These are phyloP conservation scores for Sarcoramphus papa DNA, from an alignment of 2,797 vertebrate genomes.

Conservation along the genomic window DNA sequence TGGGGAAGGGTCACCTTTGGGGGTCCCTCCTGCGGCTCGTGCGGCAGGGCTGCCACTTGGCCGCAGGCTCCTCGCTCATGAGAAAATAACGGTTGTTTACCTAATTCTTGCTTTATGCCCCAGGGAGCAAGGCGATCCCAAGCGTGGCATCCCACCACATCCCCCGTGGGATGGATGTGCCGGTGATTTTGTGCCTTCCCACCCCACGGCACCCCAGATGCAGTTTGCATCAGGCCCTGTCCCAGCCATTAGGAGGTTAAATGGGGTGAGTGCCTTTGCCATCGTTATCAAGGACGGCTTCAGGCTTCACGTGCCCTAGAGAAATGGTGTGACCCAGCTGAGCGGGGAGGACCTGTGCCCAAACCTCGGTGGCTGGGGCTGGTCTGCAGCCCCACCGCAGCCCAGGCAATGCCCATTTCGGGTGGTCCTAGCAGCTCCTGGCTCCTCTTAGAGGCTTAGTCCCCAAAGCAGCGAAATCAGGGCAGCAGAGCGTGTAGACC, in stretches of 20 bases:
- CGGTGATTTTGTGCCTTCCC: neutral
- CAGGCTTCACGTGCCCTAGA: neutral
- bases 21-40: accelerated
- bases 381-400: neutral
- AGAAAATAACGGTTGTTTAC: neutral
- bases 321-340: neutral
- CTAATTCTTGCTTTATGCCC: neutral
- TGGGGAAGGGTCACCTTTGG: neutral
- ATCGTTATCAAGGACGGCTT: neutral
- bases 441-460: neutral
- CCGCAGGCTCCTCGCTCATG: neutral
- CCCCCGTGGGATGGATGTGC: neutral
- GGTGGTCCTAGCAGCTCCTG: neutral
- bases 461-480: neutral
- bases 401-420: neutral
- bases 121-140: neutral
- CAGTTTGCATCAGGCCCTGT: neutral
- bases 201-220: neutral
- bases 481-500: neutral
- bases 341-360: neutral
- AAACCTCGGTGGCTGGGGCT: neutral
- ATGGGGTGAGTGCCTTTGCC: neutral
- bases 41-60: neutral
- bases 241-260: no score
- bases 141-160: no score